Evolutionary conservation across 2,797 vertebrate species (phyloP), one percentile per base, ranked within the genome.

Genomic region (Rhyacichthys aspro): DNA sequence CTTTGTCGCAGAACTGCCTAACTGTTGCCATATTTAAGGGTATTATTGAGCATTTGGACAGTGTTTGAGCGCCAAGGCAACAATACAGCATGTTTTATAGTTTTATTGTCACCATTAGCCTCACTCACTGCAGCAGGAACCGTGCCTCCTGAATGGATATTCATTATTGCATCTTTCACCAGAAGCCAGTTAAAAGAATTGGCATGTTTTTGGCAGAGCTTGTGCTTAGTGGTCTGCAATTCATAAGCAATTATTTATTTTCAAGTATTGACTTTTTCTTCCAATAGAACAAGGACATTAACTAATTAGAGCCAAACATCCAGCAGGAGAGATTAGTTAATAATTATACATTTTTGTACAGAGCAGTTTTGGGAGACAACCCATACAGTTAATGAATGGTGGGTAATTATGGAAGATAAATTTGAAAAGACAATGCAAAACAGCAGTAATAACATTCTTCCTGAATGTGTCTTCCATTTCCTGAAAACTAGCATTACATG

Each of bases 21-120:
- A 74, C 68, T 58, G 64, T 64, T 66, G 55, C 66, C 63, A 66
- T 83, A 72, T 79, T 82, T 70, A 75, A 78, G 55, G 28, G 55
- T 17, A 76, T 86, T 80, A 75, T 43, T 53, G 55, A 81, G 63
- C 50, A 62, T 75, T 67, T 82, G 55, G 63, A 79, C 55, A 73
- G 57, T 43, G 37, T 72, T 62, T 34, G 34, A 75, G 59, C 72
- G 18, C 42, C 33, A 0, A 36, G 54, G 61, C 55, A 60, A 49
- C 76, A 44, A 46, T 63, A 52, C 43, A 65, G 23, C 62, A 47
- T 53, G 55, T 72, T 78, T 81, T 56, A 83, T 68, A 39, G 68
- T 50, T 63, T 76, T 59, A 62, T 48, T 64, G 67, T 76, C 57
- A 45, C 60, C 58, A 64, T 79, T 77, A 74, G 19, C 3, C 38